phyloP scores from a whole-genome alignment of 1,140 invertebrate species.

The Melitaea cinxia region DNA sequence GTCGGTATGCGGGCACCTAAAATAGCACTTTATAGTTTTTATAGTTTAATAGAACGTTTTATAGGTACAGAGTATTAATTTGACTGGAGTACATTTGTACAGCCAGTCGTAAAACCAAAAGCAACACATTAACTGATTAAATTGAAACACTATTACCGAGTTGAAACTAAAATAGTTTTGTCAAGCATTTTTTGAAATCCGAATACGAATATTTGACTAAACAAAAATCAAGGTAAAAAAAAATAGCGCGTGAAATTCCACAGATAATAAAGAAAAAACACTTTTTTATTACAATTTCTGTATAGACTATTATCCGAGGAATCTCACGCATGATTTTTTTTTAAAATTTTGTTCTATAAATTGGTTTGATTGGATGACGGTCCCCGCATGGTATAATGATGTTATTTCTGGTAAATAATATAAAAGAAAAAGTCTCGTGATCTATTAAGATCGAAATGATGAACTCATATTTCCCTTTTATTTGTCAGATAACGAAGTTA shows the following conservation, averaged over 20 bases:
- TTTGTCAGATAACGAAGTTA: slow-evolving; percentile 4
- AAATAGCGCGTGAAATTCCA: too few relatives aligned
- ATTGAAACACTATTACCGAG: slow-evolving; percentile 36
- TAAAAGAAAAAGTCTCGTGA: not conserved
- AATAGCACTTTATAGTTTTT: slow-evolving; percentile 3
- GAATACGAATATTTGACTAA: not conserved
- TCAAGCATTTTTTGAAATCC: not conserved
- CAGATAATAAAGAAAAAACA: too few relatives aligned
- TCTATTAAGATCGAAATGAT: not conserved
- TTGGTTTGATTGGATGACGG: not conserved
- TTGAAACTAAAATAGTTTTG: not conserved
- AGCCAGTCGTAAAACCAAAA: slow-evolving; percentile 60
- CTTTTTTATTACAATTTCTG: too few relatives aligned
- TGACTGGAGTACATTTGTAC: slow-evolving; percentile 45
- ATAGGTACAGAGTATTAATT: slow-evolving; percentile 54
- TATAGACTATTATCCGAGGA: too few relatives aligned
- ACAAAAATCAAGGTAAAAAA: not conserved
- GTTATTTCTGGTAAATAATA: not conserved
- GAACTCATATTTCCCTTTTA: slow-evolving; percentile 1
- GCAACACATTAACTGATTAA: slow-evolving; percentile 72
- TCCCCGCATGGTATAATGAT: not conserved
- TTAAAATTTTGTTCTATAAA: not conserved
- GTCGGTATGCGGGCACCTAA: not conserved
- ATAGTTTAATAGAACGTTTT: slow-evolving; percentile 20
- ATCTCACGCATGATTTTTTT: not conserved